Evolutionary conservation across 2,888 invertebrate genomes (phyloP), one percentile per base, ranked within the genome.

Genomic region (Tigriopus californicus): DNA sequence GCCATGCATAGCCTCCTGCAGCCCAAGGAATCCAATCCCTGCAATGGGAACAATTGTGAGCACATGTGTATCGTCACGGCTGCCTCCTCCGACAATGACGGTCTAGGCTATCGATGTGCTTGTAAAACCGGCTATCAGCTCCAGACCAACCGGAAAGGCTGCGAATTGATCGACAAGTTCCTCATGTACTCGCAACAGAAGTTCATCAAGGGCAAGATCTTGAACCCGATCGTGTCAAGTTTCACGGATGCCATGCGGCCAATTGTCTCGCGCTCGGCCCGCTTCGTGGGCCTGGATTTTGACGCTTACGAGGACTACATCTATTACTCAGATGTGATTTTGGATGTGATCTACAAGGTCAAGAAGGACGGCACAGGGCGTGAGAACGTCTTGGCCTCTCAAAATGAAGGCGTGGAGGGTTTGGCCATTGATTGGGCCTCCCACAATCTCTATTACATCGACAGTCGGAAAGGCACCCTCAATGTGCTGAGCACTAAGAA

Each of bases 391-490:
- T 71, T 94, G 42, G 91, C 94, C 1, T 91, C 91, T 1, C 92
- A 94, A 69, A 94, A 95, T 68, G 94, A 94, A 73, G 94, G 94
- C 0, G 92, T 94, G 0, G 94, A 95, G 74, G 92, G 94, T 0
- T 73, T 95, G 60, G 90, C 92, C 0, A 85, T 92, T 1, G 92
- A 95, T 70, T 95, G 94, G 94, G 88, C 85, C 0, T 83, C 91
- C 0, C 90, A 91, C 70, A 92, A 92, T 71, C 74, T 95, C 6
- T 94, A 92, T 72, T 94, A 91, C 70, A 92, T 95, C 58, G 92
- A 94, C 69, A 56, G 56, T 46, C 41, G 92, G 60, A 85, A 91
- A 70, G 94, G 94, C 63, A 91, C 92, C 0, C 74, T 97, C 0
- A 94, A 94, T 67, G 94, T 95, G 0, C 73, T 95, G 3, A 87